Conservation (phyloP, 2,113 vertebrate species). For the Ageneiosus marmoratus region DNA sequence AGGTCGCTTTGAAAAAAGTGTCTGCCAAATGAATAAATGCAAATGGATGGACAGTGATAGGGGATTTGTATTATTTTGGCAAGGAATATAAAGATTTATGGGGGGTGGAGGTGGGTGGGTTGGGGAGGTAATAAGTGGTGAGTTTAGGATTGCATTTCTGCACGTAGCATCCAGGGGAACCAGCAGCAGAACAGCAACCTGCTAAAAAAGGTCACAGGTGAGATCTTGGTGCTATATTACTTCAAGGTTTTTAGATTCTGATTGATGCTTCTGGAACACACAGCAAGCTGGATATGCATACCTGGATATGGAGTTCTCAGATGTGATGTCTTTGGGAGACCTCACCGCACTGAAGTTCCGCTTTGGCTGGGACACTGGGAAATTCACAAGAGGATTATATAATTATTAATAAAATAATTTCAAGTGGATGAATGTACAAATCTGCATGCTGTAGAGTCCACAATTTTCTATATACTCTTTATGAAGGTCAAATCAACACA, state of each 20-base stretch:
- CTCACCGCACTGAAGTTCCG: slow-evolving; percentile 85
- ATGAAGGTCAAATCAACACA: neutral
- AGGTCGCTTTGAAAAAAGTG: neutral
- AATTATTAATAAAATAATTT: neutral
- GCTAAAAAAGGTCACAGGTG: slow-evolving; percentile 42
- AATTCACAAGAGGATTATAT: slow-evolving; percentile 36
- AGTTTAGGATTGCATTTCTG: slow-evolving; percentile 90
- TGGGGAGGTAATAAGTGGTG: slow-evolving; percentile 38
- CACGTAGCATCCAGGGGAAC: slow-evolving; percentile 94
- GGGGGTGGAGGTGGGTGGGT: slow-evolving; percentile 41
- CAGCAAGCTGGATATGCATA: slow-evolving; percentile 56
- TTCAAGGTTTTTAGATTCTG: neutral
- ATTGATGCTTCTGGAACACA: neutral
- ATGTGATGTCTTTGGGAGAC: slow-evolving; percentile 91
- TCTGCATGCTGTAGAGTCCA: too few species aligned
- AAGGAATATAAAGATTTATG: slow-evolving; percentile 43
- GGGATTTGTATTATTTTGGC: slow-evolving; percentile 17
- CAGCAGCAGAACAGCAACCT: slow-evolving; percentile 95
- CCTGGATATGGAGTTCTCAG: slow-evolving; percentile 93
- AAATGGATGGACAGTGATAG: slow-evolving; percentile 43
- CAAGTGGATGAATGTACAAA: neutral
- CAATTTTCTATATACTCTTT: neutral
- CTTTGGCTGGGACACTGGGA: slow-evolving; percentile 87
- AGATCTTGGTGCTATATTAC: neutral
- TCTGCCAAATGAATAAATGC: slow-evolving; percentile 22